Base-by-base conservation (phyloP, 2,797 vertebrate genomes). In the Zenarchopterus dispar region DNA sequence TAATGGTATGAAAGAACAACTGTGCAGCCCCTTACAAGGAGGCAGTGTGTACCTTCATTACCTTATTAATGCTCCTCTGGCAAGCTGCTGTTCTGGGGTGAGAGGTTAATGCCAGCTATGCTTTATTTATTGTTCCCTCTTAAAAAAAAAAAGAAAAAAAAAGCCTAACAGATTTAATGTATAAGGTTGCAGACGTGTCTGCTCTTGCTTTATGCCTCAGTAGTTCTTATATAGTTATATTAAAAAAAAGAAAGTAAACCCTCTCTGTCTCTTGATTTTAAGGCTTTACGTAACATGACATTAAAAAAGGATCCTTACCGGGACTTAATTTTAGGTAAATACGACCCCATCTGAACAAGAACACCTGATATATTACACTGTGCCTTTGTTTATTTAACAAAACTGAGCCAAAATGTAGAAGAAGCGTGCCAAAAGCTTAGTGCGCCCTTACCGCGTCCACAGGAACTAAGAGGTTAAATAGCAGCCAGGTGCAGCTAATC, bases 41-140 rank as follows among this genome's bases (percentile, higher is more conserved):
- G 88, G 88, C 87, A 91, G 91, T 94, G 93, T 93, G 89, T 84
- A 75, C 89, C 89, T 89, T 93, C 88, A 93, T 92, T 94, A 94
- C 91, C 81, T 90, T 87, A 82, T 89, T 93, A 93, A 93, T 93
- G 84, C 90, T 82, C 53, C 84, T 92, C 84, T 92, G 92, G 89
- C 91, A 88, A 81, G 86, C 81, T 73, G 84, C 90, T 89, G 85
- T 90, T 89, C 81, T 70, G 78, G 84, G 91, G 86, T 77, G 83
- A 86, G 82, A 92, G 91, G 90, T 93, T 92, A 93, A 93, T 92
- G 78, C 91, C 87, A 89, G 87, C 89, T 91, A 82, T 90, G 91
- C 92, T 93, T 93, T 93, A 93, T 94, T 93, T 94, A 93, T 93
- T 93, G 90, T 92, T 92, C 88, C 73, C 80, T 72, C 56, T 70